Evolutionary conservation across 2,888 invertebrate species (phyloP), one percentile per base, ranked within the genome.

Genomic region (Ectemnius continuus): DNA sequence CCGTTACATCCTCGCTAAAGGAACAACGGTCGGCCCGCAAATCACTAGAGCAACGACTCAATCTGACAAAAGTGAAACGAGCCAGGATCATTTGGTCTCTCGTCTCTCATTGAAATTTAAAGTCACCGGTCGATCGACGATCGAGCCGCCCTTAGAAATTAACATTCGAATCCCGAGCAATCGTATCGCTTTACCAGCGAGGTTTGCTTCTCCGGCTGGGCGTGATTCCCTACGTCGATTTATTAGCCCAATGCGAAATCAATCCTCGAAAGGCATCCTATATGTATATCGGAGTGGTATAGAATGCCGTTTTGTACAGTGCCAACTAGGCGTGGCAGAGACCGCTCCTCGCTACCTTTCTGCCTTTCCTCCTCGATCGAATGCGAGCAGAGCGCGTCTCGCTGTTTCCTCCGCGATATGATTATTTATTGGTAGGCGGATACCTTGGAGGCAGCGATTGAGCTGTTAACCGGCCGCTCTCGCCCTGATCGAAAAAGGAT

Each of bases 371-470:
- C 18, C 46, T 18, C 46, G 46, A 46, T 46, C 61, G 61, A 61
- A 4, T 18, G 45, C 45, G 46, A 61, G 59, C 4, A 14, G 8
- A 16, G n/a, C 58, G n/a, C 58, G 48, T 59, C 52, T 61, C 58
- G 62, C 65, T 69, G 36, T 75, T 70, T 72, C 65, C 67, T 70
- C 61, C 57, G 56, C 58, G 48, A 57, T 61, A 84, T 77, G 68
- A 79, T 83, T 85, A 85, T 85, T 85, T 84, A 85, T 85, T 61
- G 80, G 76, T 81, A 69, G 83, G 84, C 83, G 85, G 75, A 77
- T 70, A 67, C 45, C 48, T 67, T 73, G 58, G 20, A 18, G 67
- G 67, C 72, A 81, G 67, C 69, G 80, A 82, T 82, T 80, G 83
- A 82, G 74, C 73, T 62, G 82, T 82, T 74, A 61, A n/a, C 28